Evolutionary conservation across 2,797 vertebrate species (phyloP).

Genomic region (Coregonus sp.): DNA sequence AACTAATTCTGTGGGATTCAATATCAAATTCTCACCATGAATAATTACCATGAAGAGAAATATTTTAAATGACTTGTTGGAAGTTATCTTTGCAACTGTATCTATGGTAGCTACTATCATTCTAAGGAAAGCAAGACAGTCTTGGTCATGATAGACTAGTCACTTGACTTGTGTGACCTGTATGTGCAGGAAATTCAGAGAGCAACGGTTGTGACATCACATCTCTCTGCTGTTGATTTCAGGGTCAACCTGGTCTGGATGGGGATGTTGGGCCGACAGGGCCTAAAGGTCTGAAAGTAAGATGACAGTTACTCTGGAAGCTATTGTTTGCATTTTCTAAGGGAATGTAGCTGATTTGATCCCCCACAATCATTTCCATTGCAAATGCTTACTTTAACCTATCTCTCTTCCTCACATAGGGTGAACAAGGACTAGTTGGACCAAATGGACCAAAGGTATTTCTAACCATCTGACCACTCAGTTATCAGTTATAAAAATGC

Average conservation of each 20-base stretch:
- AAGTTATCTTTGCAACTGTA: not conserved
- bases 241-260: conserved; percentile 81
- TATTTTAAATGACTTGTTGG: not conserved
- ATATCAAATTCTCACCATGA: not conserved
- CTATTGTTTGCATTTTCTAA: not conserved
- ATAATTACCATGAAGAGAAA: not conserved
- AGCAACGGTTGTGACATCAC: not conserved
- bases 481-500: not conserved
- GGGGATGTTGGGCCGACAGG: conserved; percentile 67
- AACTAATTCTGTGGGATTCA: not conserved
- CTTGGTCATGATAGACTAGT: not conserved
- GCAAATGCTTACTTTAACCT: not conserved
- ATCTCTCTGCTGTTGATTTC: conserved; percentile 31
- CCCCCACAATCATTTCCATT: not conserved
- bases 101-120: not conserved
- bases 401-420: conserved; percentile 65
- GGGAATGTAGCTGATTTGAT: not conserved
- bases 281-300: conserved; percentile 59
- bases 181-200: not conserved
- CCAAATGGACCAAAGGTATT: conserved; percentile 83
- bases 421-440: conserved; percentile 80
- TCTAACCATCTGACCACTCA: not conserved
- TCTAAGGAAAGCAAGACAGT: not conserved
- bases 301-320: not conserved
- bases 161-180: not conserved